These are phyloP conservation scores for Archaeoteleia sp. DNA, from an alignment of 2,888 invertebrate genomes.

Conservation along the genomic window DNA sequence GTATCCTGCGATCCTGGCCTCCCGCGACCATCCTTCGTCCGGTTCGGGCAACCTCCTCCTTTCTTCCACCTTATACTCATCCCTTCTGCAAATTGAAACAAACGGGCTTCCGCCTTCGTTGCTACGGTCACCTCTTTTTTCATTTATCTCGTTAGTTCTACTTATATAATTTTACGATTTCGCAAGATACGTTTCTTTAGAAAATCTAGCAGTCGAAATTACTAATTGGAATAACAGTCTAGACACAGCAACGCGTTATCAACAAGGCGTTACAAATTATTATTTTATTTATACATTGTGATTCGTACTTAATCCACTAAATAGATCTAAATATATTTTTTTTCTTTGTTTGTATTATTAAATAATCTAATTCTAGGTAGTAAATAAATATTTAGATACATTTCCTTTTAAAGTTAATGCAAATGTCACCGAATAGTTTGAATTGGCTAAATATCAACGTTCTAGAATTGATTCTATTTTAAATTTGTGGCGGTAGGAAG, in stretches of 20 bases:
- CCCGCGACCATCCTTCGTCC: conserved; percentile 23
- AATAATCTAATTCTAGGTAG: too few species aligned
- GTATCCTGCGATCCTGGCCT: conserved; percentile 16
- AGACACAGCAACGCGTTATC: too few species aligned
- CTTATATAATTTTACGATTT: conserved; percentile 44
- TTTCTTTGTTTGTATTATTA: too few species aligned
- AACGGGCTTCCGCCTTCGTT: conserved; percentile 34
- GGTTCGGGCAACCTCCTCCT: conserved; percentile 15
- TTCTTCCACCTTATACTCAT: conserved; percentile 7
- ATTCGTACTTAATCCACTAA: too few species aligned
- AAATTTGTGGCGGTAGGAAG: conserved; percentile 22
- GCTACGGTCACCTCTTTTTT: conserved; percentile 21
- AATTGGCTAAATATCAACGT: conserved; percentile 18
- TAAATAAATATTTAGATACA: too few species aligned
- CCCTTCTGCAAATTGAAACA: conserved; percentile 49
- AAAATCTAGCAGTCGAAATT: conserved; percentile 20
- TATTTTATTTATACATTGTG: too few species aligned
- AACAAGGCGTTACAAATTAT: too few species aligned
- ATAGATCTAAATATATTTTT: too few species aligned
- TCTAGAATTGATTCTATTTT: conserved; percentile 16
- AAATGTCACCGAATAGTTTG: too few species aligned
- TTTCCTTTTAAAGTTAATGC: too few species aligned
- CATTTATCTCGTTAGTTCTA: conserved; percentile 45
- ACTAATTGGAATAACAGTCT: too few species aligned
- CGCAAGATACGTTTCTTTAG: conserved; percentile 18